phyloP scores from a whole-genome alignment of 2,888 invertebrate species.

The Silvanus unidentatus region DNA sequence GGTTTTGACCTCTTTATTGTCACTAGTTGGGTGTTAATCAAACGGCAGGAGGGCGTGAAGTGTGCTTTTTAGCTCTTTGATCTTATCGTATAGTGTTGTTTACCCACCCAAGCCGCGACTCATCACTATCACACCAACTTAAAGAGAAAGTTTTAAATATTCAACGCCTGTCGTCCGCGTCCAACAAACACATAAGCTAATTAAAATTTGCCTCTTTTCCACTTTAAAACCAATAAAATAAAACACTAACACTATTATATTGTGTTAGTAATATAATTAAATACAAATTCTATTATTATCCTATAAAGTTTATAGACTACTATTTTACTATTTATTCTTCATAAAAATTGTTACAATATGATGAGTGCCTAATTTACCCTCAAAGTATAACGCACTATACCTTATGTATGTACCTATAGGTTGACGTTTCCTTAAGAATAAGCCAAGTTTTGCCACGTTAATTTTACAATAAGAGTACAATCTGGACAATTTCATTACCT shows the following conservation, averaged over 20 bases:
- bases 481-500: too few relatives aligned
- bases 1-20: conserved; percentile 25
- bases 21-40: conserved; percentile 36
- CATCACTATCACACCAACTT: conserved; percentile 28
- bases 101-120: conserved; percentile 23
- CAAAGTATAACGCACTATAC: too few relatives aligned
- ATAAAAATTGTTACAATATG: too few relatives aligned
- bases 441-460: too few relatives aligned
- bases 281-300: too few relatives aligned
- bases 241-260: not conserved
- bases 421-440: too few relatives aligned
- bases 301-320: too few relatives aligned
- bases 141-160: conserved; percentile 40
- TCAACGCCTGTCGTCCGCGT: conserved; percentile 30
- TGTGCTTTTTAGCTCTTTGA: conserved; percentile 33
- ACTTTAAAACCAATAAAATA: not conserved
- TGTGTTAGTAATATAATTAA: not conserved
- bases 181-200: conserved; percentile 38
- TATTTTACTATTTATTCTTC: too few relatives aligned
- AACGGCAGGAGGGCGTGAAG: conserved; percentile 26
- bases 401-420: too few relatives aligned
- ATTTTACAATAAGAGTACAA: too few relatives aligned
- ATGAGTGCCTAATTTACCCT: too few relatives aligned
- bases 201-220: conserved; percentile 28
- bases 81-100: conserved; percentile 31